Evolutionary conservation across 1,140 invertebrate genomes (phyloP), one percentile per base, ranked within the genome.

Genomic region (Stenopsyche tienmushanensis): DNA sequence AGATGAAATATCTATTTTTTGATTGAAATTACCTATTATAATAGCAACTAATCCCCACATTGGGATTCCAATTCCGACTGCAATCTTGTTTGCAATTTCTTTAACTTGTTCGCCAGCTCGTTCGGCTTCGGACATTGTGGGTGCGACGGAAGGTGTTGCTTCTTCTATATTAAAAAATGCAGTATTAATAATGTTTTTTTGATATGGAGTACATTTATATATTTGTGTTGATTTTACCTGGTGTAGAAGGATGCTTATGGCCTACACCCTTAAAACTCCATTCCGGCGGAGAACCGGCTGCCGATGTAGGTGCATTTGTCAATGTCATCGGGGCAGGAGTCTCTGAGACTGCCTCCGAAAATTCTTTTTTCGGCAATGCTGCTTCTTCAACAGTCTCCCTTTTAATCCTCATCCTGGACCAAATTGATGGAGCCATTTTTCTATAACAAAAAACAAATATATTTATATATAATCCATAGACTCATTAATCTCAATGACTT

Each of bases 11-110:
- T n/a, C n/a, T 34, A 34, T 34, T 34, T 5, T 34, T 34, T 7
- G 9, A 20, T 34, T 10, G n/a, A 34, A n/a, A n/a, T 23, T 62
- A 68, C 69, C 69, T 62, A 68, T 85, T 70, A 89, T 80, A 73
- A 91, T 89, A 65, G 87, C 83, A 23, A 90, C 86, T 62, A 92
- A 77, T 42, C 82, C 87, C 88, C 88, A 90, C 70, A 85, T 79
- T 23, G 89, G 87, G 70, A 91, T 83, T 15, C 87, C 87, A 60
- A 85, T 84, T 70, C 86, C 83, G 21, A 85, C 79, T 7, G 84
- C 83, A 3, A 88, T 58, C 10, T 82, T 80, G 47, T 84, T 80
- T 15, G 82, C 76, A 9, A 81, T 69, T 45, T 72, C 71, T 34
- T 57, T 62, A n/a, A 69, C 71, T 45, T 69, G 68, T 18, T 72